These are phyloP conservation scores for Pangasius djambal DNA, from an alignment of 2,797 vertebrate genomes.

Conservation along the genomic window DNA sequence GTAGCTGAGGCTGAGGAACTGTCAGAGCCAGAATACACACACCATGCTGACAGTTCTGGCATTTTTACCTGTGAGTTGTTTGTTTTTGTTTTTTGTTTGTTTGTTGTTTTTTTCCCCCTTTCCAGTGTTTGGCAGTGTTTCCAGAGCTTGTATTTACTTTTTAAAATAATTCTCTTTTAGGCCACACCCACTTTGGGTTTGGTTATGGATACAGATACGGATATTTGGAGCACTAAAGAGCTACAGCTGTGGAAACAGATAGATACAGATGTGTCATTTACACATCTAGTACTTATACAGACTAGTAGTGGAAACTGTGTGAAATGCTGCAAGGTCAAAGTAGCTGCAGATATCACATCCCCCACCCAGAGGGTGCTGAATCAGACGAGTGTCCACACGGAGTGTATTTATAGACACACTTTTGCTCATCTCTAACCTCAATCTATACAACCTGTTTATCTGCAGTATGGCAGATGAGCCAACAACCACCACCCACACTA, in stretches of 20 bases:
- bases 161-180: neutral
- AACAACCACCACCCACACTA: neutral
- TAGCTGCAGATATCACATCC: conserved; percentile 6
- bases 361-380: neutral
- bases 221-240: neutral
- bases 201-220: neutral
- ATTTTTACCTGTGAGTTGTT: neutral
- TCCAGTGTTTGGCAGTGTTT: neutral
- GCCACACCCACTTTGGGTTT: neutral
- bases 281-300: neutral
- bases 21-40: neutral
- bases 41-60: neutral
- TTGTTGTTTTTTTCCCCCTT: neutral
- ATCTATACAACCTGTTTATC: neutral
- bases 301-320: conserved; percentile 7
- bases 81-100: neutral
- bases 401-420: conserved; percentile 23
- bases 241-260: neutral
- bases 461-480: neutral
- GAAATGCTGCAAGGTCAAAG: conserved; percentile 33
- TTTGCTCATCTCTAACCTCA: conserved; percentile 23
- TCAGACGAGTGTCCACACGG: neutral
- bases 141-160: neutral
- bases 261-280: neutral
- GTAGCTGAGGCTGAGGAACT: neutral